Evolutionary conservation across 2,888 invertebrate species (phyloP).

Genomic region (Spodoptera picta): DNA sequence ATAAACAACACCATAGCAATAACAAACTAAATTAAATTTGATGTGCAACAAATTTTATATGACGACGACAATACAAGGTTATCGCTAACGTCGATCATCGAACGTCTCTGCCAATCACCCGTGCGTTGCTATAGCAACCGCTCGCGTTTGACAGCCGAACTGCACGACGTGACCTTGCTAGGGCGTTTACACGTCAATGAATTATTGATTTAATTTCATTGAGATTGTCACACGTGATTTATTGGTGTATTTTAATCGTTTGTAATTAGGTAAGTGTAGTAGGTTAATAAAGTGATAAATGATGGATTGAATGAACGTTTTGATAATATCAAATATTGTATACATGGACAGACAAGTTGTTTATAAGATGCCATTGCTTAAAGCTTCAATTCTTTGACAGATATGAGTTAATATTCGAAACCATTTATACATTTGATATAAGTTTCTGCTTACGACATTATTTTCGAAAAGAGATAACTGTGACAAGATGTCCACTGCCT

Average conservation of each 20-base stretch:
- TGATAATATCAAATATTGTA: not conserved
- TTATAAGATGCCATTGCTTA: not conserved
- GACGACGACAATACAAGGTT: conserved; percentile 44
- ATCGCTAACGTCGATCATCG: conserved; percentile 21
- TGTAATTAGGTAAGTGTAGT: conserved; percentile 13
- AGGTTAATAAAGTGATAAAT: conserved; percentile 2
- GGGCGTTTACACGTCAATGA: conserved; percentile 54
- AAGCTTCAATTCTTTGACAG: too few relatives aligned
- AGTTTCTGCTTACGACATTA: too few relatives aligned
- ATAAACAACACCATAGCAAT: conserved; percentile 17
- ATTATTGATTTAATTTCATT: conserved; percentile 43
- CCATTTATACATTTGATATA: too few relatives aligned
- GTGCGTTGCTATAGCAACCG: conserved; percentile 57
- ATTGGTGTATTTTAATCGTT: conserved; percentile 10
- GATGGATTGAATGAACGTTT: conserved; percentile 25
- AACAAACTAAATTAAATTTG: conserved; percentile 23
- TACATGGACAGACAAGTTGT: conserved; percentile 8
- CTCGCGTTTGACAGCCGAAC: conserved; percentile 47
- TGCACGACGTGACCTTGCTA: conserved; percentile 54
- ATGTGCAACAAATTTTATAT: conserved; percentile 33
- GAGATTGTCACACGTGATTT: conserved; percentile 21
- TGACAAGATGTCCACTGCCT: too few relatives aligned
- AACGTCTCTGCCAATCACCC: conserved; percentile 47
- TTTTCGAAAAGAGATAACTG: too few relatives aligned
- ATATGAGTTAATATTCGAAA: too few relatives aligned